phyloP scores from a whole-genome alignment of 2,888 invertebrate genomes.

The Brachyptera risi region DNA sequence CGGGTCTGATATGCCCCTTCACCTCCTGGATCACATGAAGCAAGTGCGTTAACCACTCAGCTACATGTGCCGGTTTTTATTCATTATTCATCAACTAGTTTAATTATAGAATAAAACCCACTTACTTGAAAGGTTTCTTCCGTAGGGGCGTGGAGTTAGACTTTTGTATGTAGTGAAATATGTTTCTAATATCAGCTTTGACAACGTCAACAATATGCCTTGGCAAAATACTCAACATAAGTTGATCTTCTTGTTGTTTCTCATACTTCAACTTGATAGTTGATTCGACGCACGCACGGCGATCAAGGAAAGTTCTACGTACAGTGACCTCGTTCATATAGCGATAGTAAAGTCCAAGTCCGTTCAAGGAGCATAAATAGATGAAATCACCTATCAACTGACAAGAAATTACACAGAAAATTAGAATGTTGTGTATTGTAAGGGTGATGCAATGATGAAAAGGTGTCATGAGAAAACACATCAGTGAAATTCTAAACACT shows the following conservation, averaged over 20 bases:
- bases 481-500: neutral
- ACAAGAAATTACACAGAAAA: slow-evolving; percentile 38
- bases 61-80: no score
- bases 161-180: slow-evolving; percentile 46
- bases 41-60: no score
- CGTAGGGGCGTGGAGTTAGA: slow-evolving; percentile 40
- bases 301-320: slow-evolving; percentile 80
- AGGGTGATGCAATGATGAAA: no score
- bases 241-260: slow-evolving; percentile 83
- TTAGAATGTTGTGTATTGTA: neutral
- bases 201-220: slow-evolving; percentile 70
- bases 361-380: slow-evolving; percentile 69
- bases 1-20: no score
- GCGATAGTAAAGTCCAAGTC: slow-evolving; percentile 82
- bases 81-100: no score
- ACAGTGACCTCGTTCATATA: slow-evolving; percentile 85
- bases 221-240: slow-evolving; percentile 82
- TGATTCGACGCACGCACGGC: slow-evolving; percentile 80
- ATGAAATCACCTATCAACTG: slow-evolving; percentile 68
- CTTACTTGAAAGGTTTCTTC: slow-evolving; percentile 47
- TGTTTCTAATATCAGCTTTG: slow-evolving; percentile 50
- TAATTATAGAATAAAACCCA: no score
- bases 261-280: slow-evolving; percentile 77
- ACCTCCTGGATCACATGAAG: no score
- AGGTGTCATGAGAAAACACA: neutral